Evolutionary conservation across 2,113 vertebrate species (phyloP).

Genomic region (Todiramphus chloris): DNA sequence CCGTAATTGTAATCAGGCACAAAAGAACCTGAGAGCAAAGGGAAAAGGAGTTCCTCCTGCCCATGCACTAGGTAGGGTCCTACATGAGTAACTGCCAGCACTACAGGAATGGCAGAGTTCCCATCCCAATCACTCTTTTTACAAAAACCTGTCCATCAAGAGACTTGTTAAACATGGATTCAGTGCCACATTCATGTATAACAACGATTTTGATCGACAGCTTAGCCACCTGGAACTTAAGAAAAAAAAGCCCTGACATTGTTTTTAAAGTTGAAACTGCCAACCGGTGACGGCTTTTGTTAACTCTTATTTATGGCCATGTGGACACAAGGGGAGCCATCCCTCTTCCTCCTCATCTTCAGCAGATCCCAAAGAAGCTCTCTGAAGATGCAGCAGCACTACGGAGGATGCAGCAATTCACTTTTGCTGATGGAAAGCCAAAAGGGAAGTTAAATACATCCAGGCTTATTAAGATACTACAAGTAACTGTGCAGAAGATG

Average conservation of each 20-base stretch:
- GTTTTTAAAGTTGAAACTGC: slow-evolving; percentile 56
- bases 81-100: not conserved
- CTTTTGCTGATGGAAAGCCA: not conserved
- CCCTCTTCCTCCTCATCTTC: not conserved
- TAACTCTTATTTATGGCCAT: slow-evolving; percentile 54
- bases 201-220: slow-evolving; percentile 45
- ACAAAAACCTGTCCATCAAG: slow-evolving; percentile 36
- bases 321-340: not conserved
- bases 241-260: slow-evolving; percentile 16
- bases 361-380: not conserved
- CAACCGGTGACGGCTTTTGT: slow-evolving; percentile 19
- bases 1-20: not conserved
- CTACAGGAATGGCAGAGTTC: not conserved
- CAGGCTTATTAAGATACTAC: not conserved
- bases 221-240: slow-evolving; percentile 60
- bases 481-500: not conserved
- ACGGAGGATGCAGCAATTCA: not conserved
- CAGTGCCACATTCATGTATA: slow-evolving; percentile 34
- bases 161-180: slow-evolving; percentile 53
- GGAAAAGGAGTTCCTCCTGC: not conserved
- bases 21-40: not conserved
- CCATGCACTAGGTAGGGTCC: not conserved
- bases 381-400: not conserved
- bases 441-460: not conserved
- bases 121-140: not conserved